Conservation (phyloP, 1,140 invertebrate genomes). For the Drosophila aff. region DNA sequence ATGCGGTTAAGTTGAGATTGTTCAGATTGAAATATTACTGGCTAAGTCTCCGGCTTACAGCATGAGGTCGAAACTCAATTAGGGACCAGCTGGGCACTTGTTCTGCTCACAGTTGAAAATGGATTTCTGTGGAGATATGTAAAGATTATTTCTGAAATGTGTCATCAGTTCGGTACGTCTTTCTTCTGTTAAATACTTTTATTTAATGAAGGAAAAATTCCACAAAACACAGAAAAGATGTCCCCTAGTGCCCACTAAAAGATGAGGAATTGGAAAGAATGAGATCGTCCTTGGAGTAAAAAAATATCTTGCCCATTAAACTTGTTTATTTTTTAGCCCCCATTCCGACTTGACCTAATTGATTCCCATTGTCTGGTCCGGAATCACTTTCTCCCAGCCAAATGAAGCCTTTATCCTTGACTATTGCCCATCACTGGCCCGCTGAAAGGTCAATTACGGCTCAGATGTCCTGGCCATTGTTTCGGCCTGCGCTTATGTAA, state of each 20-base stretch:
- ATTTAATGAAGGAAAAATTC: background rate
- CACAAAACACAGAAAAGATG: background rate
- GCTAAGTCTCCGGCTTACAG: conserved; percentile 24
- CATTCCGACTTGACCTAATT: conserved; percentile 14
- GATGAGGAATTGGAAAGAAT: background rate
- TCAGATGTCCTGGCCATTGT: conserved; percentile 24
- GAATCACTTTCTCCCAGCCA: conserved; percentile 6
- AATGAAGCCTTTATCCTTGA: conserved; percentile 29
- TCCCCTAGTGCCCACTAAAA: background rate
- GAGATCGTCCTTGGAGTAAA: background rate
- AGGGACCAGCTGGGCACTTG: background rate
- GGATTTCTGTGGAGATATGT: background rate
- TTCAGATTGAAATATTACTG: conserved; percentile 51
- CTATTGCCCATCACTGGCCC: conserved; percentile 29
- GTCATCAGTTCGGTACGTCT: background rate
- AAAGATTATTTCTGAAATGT: background rate
- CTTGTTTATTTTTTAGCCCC: conserved; percentile 19
- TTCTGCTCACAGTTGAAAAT: background rate
- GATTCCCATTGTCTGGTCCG: conserved; percentile 28
- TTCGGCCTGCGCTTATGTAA: conserved; percentile 41
- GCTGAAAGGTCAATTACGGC: conserved; percentile 43
- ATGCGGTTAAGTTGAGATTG: conserved; percentile 41
- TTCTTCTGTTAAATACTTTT: background rate
- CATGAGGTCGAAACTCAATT: conserved; percentile 39
- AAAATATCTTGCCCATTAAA: conserved; percentile 19